phyloP scores from a whole-genome alignment of 2,797 vertebrate species.

The Orientallactaga sibirica region DNA sequence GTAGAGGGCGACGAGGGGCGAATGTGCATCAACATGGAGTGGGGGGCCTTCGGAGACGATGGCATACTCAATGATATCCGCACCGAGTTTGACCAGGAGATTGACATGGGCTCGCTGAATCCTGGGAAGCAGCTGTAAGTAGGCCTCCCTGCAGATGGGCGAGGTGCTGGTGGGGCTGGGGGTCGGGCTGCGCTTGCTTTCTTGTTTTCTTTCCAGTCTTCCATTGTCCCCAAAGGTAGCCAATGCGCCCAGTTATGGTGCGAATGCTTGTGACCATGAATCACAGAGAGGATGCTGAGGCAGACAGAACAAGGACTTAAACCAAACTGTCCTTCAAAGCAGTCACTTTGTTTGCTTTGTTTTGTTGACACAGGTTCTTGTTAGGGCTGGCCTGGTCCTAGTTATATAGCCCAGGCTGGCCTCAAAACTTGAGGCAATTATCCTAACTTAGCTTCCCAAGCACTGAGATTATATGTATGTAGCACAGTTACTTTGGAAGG shows the following conservation, averaged over 20 bases:
- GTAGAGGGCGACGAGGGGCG: constrained; percentile 96
- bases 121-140: constrained; percentile 97
- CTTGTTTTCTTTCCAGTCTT: background rate
- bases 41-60: constrained; percentile 97
- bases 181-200: background rate
- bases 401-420: background rate
- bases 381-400: background rate
- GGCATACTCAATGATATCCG: constrained; percentile 93
- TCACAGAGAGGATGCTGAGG: background rate
- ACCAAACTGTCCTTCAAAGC: background rate
- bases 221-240: background rate
- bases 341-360: background rate
- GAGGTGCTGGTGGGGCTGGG: accelerated
- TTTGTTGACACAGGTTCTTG: background rate
- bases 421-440: background rate
- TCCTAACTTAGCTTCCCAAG: no score
- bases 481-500: constrained; percentile 1
- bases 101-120: constrained; percentile 96
- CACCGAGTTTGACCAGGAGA: constrained; percentile 94
- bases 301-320: background rate
- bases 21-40: constrained; percentile 99
- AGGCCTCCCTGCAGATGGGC: background rate
- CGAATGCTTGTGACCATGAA: background rate
- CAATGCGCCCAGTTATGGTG: background rate
- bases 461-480: background rate